A percentile compares a stretch with the other conserved stretches of the same genome.
phyloP scores from a whole-genome alignment of 2,113 vertebrate species.

The Peromyscus leucopus region DNA sequence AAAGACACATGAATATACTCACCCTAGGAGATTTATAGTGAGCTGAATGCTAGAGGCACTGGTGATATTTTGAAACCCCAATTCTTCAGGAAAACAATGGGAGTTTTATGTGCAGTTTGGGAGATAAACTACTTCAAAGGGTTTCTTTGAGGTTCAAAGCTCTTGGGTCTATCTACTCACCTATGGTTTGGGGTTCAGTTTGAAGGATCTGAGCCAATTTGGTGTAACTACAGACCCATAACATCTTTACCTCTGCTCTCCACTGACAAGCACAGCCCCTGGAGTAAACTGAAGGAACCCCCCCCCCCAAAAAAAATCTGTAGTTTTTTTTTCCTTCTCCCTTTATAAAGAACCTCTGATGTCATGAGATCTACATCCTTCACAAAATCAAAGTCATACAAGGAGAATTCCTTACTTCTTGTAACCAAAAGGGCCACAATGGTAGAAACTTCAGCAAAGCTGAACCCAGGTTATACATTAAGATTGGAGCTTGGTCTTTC shows the following conservation, averaged over 20 bases:
- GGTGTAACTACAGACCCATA: not conserved
- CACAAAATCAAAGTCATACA: constrained; percentile 22
- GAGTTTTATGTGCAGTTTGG: constrained; percentile 76
- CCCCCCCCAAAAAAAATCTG: not conserved
- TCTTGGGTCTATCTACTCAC: constrained; percentile 71
- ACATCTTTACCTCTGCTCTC: not conserved
- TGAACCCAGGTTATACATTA: not conserved
- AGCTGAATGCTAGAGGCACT: constrained; percentile 30
- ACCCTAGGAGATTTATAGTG: constrained; percentile 67
- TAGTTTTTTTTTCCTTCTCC: not conserved
- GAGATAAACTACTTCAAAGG: constrained; percentile 82
- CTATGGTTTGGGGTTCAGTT: constrained; percentile 27
- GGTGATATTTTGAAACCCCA: constrained; percentile 70
- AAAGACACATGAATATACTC: constrained; percentile 17
- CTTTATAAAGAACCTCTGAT: constrained; percentile 2
- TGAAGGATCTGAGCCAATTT: constrained; percentile 48
- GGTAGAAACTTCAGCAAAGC: not conserved
- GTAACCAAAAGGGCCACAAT: not conserved
- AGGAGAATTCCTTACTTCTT: not conserved
- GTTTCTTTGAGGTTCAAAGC: constrained; percentile 76
- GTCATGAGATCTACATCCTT: not conserved
- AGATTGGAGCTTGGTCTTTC: constrained; percentile 2
- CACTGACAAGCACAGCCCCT: not conserved
- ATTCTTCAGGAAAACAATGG: constrained; percentile 67
- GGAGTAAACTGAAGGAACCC: not conserved